A percentile compares a stretch with the other conserved stretches of the same genome.
phyloP scores from a whole-genome alignment of 2,888 invertebrate species.

The Charanyca ferruginea region DNA sequence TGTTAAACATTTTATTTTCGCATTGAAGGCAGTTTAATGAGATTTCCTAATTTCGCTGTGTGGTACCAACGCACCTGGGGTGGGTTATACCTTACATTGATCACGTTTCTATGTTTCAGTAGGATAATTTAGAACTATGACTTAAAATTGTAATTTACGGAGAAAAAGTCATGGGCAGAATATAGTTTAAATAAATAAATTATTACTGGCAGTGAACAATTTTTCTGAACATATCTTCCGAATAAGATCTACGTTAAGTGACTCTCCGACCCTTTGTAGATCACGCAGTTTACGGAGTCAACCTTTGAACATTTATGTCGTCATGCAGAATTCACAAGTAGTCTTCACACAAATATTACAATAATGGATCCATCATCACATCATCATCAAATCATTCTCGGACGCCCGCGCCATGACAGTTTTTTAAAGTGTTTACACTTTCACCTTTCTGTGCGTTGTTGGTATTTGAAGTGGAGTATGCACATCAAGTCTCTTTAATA shows the following conservation, averaged over 20 bases:
- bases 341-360: slow-evolving; percentile 18
- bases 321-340: slow-evolving; percentile 4
- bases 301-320: neutral
- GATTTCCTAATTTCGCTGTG: no score
- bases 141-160: no score
- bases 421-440: slow-evolving; percentile 42
- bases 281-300: neutral
- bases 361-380: slow-evolving; percentile 24
- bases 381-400: slow-evolving; percentile 29
- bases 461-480: neutral
- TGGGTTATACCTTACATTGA: no score
- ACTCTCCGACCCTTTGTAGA: neutral
- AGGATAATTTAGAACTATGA: no score
- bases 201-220: no score
- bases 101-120: no score
- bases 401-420: slow-evolving; percentile 44
- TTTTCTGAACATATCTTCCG: no score
- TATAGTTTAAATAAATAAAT: no score
- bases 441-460: slow-evolving; percentile 20
- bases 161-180: no score
- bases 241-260: neutral
- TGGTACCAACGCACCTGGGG: no score
- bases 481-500: slow-evolving; percentile 4
- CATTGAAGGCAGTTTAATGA: no score
- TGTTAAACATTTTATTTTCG: no score